Base-by-base conservation (phyloP, 1,140 invertebrate genomes). In the Drosophila ohnishii region DNA sequence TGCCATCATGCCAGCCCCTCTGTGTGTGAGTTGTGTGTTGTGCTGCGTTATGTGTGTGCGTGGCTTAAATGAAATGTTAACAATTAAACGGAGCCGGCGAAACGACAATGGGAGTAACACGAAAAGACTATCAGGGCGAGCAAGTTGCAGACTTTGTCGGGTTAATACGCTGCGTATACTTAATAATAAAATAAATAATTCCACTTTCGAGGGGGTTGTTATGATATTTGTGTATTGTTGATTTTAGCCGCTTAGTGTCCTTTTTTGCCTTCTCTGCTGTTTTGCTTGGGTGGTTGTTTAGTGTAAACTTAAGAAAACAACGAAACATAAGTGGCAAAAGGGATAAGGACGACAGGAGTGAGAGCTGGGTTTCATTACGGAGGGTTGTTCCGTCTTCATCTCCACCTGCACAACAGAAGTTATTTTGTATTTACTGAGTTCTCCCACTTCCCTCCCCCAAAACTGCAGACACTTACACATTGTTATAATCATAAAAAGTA, bases 401-500 rank as follows among this genome's bases (percentile, higher is more conserved):
- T 30, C 16, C 57, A 51, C 60, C 66, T 51, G 45, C 28, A 39
- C 34, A 80, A 69, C 74, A 66, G 60, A 76, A 82, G 82, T 79
- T 86, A 56, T 87, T 83, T 73, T 82, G 75, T 79, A 86, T 87
- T 87, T 87, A 81, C 83, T 40, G 44, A 76, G 62, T 30, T 13
- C 16, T 32, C 30, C 9, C n/a, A 28, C 14, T 7, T 42, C 7
- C 69, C 19, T 19, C 8, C 19, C 8, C 28, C 22, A n/a, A 32
- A 69, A 48, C 30, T 76, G 64, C 73, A 77, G 73, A 77, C 65
- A 77, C 75, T 86, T 83, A 76, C 79, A 87, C 75, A 82, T 76
- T 86, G 82, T 87, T 87, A 70, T 87, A 86, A 87, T 87, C 83
- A 81, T 86, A 86, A 86, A 86, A 86, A 82, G 82, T 86, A 86